A percentile compares a stretch with the other conserved stretches of the same genome.
These are phyloP conservation scores for Pyrgilauda ruficollis DNA, from an alignment of 2,113 vertebrate species.

Conservation along the genomic window DNA sequence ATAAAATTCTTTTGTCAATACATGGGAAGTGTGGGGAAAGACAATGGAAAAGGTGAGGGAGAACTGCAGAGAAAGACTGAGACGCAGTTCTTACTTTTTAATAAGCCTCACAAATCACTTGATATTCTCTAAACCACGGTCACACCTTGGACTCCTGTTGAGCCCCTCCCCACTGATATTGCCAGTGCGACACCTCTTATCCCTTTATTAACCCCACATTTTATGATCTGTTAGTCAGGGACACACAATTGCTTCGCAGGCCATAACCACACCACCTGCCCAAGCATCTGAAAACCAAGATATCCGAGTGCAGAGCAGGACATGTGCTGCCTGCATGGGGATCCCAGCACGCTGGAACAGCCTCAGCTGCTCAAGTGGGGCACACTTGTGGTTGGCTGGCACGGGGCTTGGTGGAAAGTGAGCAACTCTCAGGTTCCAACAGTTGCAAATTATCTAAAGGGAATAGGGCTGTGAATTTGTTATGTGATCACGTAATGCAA, in stretches of 20 bases:
- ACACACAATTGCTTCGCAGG: conserved; percentile 59
- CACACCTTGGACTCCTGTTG: background rate
- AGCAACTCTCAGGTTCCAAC: background rate
- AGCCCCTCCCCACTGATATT: background rate
- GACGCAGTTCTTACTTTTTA: conserved; percentile 26
- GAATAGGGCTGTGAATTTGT: conserved; percentile 19
- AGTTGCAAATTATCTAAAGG: background rate
- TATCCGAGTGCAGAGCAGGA: background rate
- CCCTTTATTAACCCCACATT: conserved; percentile 71
- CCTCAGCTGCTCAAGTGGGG: background rate
- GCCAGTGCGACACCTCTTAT: conserved; percentile 35
- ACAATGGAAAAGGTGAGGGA: background rate
- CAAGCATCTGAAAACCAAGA: conserved; percentile 26
- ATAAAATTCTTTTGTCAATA: background rate
- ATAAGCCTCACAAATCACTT: conserved; percentile 41
- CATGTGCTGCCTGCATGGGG: background rate
- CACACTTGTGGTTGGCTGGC: background rate
- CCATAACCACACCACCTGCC: conserved; percentile 59
- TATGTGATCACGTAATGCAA: background rate
- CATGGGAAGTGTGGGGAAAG: background rate
- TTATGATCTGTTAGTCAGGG: conserved; percentile 67
- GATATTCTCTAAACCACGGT: conserved; percentile 45
- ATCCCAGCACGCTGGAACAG: background rate
- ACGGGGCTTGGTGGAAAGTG: background rate
- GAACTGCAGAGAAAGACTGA: background rate